These are phyloP conservation scores for Toxotes lorentzi DNA, from an alignment of 2,797 vertebrate genomes.

Conservation along the genomic window DNA sequence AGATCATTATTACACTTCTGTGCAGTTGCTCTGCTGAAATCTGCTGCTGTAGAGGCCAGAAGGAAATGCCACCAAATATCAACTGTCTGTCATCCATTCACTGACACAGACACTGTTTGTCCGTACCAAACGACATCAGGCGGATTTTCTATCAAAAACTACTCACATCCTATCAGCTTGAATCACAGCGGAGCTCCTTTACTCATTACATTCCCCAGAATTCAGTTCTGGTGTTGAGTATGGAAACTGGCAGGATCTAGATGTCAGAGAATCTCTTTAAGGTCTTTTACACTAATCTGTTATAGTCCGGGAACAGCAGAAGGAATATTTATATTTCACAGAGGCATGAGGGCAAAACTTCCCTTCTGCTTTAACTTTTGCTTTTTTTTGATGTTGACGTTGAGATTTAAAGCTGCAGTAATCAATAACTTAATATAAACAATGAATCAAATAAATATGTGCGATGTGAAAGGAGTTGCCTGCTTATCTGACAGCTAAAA, in stretches of 20 bases:
- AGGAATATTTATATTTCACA: not conserved
- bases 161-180: not conserved
- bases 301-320: not conserved
- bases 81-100: not conserved
- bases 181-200: not conserved
- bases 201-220: not conserved
- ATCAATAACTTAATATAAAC: too few species aligned
- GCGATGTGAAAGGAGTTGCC: too few species aligned
- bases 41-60: not conserved
- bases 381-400: too few species aligned
- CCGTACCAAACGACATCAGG: not conserved
- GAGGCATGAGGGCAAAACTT: not conserved
- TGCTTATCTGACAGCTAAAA: too few species aligned
- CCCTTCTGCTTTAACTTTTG: too few species aligned
- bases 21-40: not conserved
- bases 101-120: not conserved
- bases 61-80: constrained; percentile 20
- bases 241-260: not conserved
- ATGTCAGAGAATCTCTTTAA: not conserved
- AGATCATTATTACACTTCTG: not conserved
- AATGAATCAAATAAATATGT: too few species aligned
- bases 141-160: not conserved
- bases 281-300: not conserved
- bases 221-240: not conserved
- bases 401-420: too few species aligned